These are phyloP conservation scores for Sorex araneus DNA, from an alignment of 2,113 vertebrate species.

Conservation along the genomic window DNA sequence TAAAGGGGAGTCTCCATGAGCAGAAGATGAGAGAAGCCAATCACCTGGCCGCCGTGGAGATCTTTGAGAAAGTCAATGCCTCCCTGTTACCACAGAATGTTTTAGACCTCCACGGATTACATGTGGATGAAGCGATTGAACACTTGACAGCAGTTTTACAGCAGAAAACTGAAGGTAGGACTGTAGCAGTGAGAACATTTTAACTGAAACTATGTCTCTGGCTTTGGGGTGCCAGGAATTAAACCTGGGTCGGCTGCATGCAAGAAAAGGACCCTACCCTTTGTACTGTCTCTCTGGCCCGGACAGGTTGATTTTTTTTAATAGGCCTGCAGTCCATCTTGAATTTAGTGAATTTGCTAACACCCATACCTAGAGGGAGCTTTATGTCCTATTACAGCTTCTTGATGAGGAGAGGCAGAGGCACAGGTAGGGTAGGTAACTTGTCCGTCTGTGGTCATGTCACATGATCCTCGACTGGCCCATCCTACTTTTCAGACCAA, in stretches of 20 bases:
- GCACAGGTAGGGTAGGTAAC: too few species aligned
- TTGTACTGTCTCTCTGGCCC: too few species aligned
- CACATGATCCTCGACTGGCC: not conserved
- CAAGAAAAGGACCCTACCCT: too few species aligned
- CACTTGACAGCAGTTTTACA: slow-evolving; percentile 92
- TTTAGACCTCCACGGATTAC: slow-evolving; percentile 97
- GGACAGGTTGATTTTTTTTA: too few species aligned
- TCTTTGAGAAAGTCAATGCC: slow-evolving; percentile 95
- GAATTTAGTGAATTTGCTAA: too few species aligned
- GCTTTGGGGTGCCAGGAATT: not conserved
- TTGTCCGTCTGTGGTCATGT: not conserved
- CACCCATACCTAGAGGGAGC: too few species aligned
- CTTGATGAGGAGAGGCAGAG: too few species aligned
- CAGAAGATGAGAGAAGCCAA: slow-evolving; percentile 97
- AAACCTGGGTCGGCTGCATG: too few species aligned
- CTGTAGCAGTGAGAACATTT: slow-evolving; percentile 24
- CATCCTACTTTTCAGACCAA: not conserved
- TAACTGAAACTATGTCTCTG: not conserved
- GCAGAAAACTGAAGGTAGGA: slow-evolving; percentile 93
- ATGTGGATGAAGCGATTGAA: slow-evolving; percentile 95
- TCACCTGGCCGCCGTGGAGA: slow-evolving; percentile 93
- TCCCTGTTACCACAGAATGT: slow-evolving; percentile 95
- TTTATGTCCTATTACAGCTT: too few species aligned
- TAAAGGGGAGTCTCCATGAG: slow-evolving; percentile 95
- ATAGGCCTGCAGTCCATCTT: too few species aligned